Conservation (phyloP, 2,113 vertebrate species). For the Odocoileus virginianus region DNA sequence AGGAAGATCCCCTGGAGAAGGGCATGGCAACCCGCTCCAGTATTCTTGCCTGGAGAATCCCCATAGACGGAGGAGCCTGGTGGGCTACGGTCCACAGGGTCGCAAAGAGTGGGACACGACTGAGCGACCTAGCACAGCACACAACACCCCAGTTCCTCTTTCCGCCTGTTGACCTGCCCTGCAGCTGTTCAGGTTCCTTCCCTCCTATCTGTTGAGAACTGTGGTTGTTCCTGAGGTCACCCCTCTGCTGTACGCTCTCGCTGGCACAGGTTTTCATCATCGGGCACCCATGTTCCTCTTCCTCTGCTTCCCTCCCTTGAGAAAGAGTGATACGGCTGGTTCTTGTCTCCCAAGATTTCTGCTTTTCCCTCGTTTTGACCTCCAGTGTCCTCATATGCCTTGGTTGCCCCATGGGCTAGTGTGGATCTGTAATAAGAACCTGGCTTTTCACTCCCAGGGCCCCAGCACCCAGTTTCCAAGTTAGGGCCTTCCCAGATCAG, state of each 20-base stretch:
- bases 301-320: neutral
- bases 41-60: neutral
- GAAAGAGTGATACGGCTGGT: neutral
- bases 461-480: neutral
- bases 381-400: neutral
- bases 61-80: neutral
- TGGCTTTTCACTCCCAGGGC: neutral
- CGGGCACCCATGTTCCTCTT: too few species aligned
- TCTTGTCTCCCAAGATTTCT: neutral
- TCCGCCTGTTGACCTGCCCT: neutral
- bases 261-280: neutral
- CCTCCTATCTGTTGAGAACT: neutral
- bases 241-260: rapidly evolving
- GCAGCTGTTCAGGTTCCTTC: neutral
- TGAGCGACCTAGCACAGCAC: neutral
- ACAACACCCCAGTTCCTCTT: neutral
- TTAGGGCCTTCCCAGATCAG: neutral
- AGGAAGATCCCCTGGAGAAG: neutral
- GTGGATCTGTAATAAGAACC: neutral
- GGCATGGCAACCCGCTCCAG: neutral
- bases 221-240: neutral
- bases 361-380: neutral
- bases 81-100: neutral
- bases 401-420: neutral
- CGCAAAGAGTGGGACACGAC: rapidly evolving